Conservation (phyloP, 2,797 vertebrate genomes). For the Myiothlypis chrysogaster region DNA sequence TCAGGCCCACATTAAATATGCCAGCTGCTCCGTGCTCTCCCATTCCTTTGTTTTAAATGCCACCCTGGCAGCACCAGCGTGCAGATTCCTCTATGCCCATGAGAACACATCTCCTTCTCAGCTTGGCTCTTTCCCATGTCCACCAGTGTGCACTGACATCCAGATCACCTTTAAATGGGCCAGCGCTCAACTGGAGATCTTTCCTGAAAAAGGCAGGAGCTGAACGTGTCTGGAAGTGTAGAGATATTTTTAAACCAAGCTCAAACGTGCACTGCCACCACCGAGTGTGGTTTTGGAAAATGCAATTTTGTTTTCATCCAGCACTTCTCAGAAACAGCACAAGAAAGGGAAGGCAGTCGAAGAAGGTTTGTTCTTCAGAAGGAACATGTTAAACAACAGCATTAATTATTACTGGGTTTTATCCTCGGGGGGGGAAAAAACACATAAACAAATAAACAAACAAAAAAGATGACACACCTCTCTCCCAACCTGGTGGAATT, state of each 20-base stretch:
- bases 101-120: neutral
- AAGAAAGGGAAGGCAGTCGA: neutral
- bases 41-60: neutral
- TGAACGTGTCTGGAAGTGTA: fast-evolving
- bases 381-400: neutral
- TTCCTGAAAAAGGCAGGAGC: neutral
- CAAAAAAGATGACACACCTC: neutral
- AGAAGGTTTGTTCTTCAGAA: neutral
- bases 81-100: neutral
- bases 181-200: neutral
- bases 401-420: neutral
- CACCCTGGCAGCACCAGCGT: neutral
- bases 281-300: neutral
- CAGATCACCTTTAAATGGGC: neutral
- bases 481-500: neutral
- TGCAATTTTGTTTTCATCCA: neutral
- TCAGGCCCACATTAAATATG: neutral
- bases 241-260: neutral
- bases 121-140: neutral
- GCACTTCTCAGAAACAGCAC: neutral
- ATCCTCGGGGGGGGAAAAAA: fast-evolving
- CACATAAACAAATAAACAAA: slow-evolving; percentile 3
- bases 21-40: neutral
- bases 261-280: fast-evolving
- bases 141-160: fast-evolving